Percentiles rank a stretch among this genome's conserved stretches.
Evolutionary conservation across 2,888 invertebrate species (phyloP).

Genomic region (Watsonalla binaria): DNA sequence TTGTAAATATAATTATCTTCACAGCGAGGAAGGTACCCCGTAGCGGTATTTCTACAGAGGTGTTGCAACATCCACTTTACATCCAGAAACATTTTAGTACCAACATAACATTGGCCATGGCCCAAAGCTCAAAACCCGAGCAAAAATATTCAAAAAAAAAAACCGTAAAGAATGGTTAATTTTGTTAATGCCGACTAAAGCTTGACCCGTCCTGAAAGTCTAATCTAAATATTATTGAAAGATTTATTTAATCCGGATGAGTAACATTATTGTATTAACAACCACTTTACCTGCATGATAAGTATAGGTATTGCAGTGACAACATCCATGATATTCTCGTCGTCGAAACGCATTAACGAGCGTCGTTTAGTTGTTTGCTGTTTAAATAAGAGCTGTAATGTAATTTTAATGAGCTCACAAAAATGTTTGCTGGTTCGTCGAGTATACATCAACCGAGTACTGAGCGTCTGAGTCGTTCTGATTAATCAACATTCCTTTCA

Average conservation of each 20-base stretch:
- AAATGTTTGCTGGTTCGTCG: slow-evolving; percentile 56
- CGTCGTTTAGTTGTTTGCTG: slow-evolving; percentile 73
- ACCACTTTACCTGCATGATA: too few species aligned
- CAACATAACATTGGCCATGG: too few species aligned
- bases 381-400: slow-evolving; percentile 75
- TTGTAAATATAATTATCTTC: too few species aligned
- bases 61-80: too few species aligned
- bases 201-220: too few species aligned
- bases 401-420: slow-evolving; percentile 75
- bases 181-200: too few species aligned
- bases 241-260: too few species aligned
- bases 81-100: background rate
- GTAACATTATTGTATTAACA: background rate
- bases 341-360: slow-evolving; percentile 66
- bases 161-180: too few species aligned
- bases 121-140: too few species aligned
- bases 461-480: slow-evolving; percentile 23
- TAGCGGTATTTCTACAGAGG: too few species aligned
- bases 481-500: background rate
- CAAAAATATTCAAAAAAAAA: too few species aligned
- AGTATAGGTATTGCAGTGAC: slow-evolving; percentile 24
- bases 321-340: slow-evolving; percentile 65
- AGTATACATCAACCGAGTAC: slow-evolving; percentile 31
- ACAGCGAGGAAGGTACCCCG: too few species aligned
- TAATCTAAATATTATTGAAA: background rate